A percentile compares a stretch with the other conserved stretches of the same genome.
Evolutionary conservation across 2,797 vertebrate genomes (phyloP).

Genomic region (Sphaeramia orbicularis): DNA sequence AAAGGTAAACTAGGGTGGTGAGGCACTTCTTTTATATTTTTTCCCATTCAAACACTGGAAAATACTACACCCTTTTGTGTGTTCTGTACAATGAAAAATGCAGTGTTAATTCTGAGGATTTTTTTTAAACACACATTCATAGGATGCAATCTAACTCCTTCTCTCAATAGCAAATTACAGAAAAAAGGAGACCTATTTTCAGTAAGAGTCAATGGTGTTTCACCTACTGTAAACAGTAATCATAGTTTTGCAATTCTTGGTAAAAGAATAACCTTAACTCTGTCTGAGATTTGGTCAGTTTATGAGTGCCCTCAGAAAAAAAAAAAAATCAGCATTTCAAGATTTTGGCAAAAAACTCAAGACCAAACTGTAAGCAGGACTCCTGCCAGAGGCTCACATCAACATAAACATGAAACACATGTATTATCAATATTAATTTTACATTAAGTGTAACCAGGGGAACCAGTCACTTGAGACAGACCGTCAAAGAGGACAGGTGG

Average conservation of each 20-base stretch:
- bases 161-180: too few relatives aligned
- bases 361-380: neutral
- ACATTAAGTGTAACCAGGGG: conserved; percentile 1
- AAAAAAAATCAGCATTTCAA: neutral
- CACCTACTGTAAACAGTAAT: neutral
- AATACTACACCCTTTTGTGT: too few relatives aligned
- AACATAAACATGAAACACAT: neutral
- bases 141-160: too few relatives aligned
- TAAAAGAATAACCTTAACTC: too few relatives aligned
- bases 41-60: too few relatives aligned
- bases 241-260: neutral
- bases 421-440: neutral
- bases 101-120: too few relatives aligned
- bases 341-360: neutral
- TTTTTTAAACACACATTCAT: too few relatives aligned
- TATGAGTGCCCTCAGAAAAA: neutral
- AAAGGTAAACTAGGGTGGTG: too few relatives aligned
- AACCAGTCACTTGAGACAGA: conserved; percentile 15
- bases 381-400: neutral
- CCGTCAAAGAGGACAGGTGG: conserved; percentile 51
- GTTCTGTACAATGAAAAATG: too few relatives aligned
- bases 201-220: neutral
- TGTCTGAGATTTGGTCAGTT: too few relatives aligned
- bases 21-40: too few relatives aligned
- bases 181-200: too few relatives aligned